These are phyloP conservation scores for Zeugodacus cucurbitae DNA, from an alignment of 1,140 invertebrate genomes.

Conservation along the genomic window DNA sequence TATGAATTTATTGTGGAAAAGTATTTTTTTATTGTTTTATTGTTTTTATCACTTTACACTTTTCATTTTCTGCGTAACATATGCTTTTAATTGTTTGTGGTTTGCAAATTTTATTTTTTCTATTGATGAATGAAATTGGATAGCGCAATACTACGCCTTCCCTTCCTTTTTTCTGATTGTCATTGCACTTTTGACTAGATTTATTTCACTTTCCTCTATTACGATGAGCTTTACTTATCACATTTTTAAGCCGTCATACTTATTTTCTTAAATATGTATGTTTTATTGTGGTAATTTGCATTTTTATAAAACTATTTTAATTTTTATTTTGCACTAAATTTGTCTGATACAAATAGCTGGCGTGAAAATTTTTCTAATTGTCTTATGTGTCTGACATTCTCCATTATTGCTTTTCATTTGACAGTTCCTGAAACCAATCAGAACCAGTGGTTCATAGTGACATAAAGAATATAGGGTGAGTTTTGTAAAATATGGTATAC, in stretches of 20 bases:
- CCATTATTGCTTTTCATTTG: neutral
- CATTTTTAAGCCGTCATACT: neutral
- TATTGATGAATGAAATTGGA: neutral
- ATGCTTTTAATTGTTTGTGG: neutral
- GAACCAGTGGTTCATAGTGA: neutral
- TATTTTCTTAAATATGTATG: neutral
- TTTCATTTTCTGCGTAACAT: neutral
- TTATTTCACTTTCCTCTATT: neutral
- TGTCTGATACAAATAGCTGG: neutral
- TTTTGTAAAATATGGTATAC: too few relatives aligned
- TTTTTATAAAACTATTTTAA: neutral
- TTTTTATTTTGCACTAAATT: neutral
- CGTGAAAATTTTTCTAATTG: constrained; percentile 24
- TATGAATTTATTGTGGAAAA: neutral
- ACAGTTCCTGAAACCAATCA: too few relatives aligned
- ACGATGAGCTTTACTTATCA: neutral
- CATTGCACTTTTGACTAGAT: constrained; percentile 15
- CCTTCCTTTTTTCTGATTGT: neutral
- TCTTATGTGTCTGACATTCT: neutral
- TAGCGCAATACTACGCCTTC: neutral
- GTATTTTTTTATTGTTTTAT: neutral
- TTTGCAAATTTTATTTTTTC: constrained; percentile 1
- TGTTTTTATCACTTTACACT: neutral
- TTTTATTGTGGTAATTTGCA: neutral
- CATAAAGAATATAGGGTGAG: neutral